Evolutionary conservation across 37 sponge, comb jelly and placozoan genomes (phyloP).

Genomic region (Aplysina aerophoba): DNA sequence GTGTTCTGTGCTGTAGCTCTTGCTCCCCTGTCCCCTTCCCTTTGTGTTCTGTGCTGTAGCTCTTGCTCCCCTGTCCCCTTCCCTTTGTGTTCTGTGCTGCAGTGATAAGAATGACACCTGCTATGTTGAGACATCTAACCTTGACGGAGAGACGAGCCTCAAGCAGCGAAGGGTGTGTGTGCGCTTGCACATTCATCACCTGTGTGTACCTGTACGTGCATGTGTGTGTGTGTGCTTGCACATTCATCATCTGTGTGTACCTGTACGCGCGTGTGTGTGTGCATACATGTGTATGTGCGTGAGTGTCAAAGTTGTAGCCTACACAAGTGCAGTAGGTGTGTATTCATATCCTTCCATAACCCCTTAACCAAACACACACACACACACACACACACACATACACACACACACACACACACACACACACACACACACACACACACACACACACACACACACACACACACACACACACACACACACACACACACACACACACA

Average conservation of each 20-base stretch:
- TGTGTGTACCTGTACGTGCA: background rate
- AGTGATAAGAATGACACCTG: constrained; percentile 45
- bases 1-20: no score
- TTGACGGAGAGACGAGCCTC: constrained; percentile 79
- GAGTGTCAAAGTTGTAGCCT: background rate
- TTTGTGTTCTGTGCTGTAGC: no score
- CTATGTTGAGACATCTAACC: constrained; percentile 59
- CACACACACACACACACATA: background rate
- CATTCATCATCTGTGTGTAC: background rate
- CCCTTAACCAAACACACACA: no score
- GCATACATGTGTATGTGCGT: background rate
- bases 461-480: no score
- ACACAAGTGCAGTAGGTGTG: background rate
- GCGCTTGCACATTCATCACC: background rate
- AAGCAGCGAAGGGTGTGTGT: constrained; percentile 49
- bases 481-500: no score
- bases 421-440: constrained; percentile 16
- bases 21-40: no score
- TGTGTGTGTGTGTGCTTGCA: background rate
- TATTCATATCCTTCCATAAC: background rate
- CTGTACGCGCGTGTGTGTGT: background rate
- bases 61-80: no score
- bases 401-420: constrained; percentile 1
- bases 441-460: background rate
- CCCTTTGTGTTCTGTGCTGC: background rate